phyloP scores from a whole-genome alignment of 2,888 invertebrate species.

The Lutraria lutraria region DNA sequence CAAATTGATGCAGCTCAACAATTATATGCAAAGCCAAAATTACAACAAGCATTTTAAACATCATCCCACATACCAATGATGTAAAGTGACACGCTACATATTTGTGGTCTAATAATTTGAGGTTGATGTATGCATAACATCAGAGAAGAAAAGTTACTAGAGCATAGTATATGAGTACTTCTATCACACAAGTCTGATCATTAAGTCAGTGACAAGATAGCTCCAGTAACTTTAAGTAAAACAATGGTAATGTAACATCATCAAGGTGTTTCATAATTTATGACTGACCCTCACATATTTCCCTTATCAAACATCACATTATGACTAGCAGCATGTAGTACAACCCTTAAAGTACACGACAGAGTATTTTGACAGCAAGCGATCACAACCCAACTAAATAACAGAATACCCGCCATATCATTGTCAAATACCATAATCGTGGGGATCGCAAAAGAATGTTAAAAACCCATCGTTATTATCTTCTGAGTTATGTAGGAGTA shows the following conservation, averaged over 20 bases:
- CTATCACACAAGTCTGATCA: background rate
- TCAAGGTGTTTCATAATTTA: background rate
- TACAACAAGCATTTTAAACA: background rate
- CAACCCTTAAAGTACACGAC: conserved; percentile 5
- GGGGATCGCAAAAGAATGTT: conserved; percentile 14
- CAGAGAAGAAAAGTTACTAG: background rate
- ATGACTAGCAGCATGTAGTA: background rate
- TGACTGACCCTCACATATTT: conserved; percentile 15
- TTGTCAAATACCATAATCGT: conserved; percentile 19
- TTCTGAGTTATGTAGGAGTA: background rate
- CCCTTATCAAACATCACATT: background rate
- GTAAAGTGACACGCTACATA: background rate
- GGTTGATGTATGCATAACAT: background rate
- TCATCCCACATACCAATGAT: background rate
- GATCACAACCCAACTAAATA: background rate
- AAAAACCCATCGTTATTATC: background rate
- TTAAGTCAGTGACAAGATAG: background rate
- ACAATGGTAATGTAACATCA: background rate
- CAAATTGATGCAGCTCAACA: background rate
- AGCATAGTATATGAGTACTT: conserved; percentile 10
- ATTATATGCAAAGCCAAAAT: background rate
- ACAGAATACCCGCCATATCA: background rate
- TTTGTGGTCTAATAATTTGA: conserved; percentile 13
- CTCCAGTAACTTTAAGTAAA: too few species aligned
- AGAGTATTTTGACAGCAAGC: background rate